Base-by-base conservation (phyloP, 2,888 invertebrate genomes). In the Phasia obesa region DNA sequence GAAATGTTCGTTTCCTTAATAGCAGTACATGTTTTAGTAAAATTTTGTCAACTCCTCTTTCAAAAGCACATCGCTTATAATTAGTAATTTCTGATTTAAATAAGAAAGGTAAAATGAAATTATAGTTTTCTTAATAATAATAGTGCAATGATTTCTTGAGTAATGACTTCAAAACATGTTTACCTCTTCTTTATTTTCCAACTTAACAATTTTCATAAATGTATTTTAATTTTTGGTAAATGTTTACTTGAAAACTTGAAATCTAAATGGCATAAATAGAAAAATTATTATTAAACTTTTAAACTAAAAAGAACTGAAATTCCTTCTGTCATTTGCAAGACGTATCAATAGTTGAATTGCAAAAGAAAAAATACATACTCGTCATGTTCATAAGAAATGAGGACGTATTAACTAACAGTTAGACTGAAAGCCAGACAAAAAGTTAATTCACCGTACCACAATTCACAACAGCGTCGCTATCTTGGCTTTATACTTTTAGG, bases 161-260 rank as follows among this genome's bases (percentile, higher is more conserved):
- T 13, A 38, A 27, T 27, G 6, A 35, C 3, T 11, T 2, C 1
- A 15, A 51, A 35, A 70, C 31, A 31, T 47, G 44, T 47, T 70
- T 57, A n/a, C 31, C 2, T 19, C 44, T 47, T 4, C n/a, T 42
- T n/a, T 42, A 4, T 57, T 11, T 51, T 21, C 4, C 1, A 15
- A 51, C 21, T 35, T 35, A 4, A n/a, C n/a, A n/a, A n/a, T n/a
- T n/a, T n/a, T 62, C 7, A 15, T 23, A 38, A 1, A 59, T 59
- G 49, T 27, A 21, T 47, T 38, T 64, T 35, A 35, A 11, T 53
- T 62, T 62, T 62, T 44, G 44, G 21, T 19, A 70, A 77, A 53
- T 55, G 17, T 70, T 55, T 57, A 23, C 62, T 55, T 23, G n/a
- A 31, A 70, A 60, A 69, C 55, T 62, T 55, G 53, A 51, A 77